Evolutionary conservation across 2,888 invertebrate genomes (phyloP).

Genomic region (Dolichomitus sp.): DNA sequence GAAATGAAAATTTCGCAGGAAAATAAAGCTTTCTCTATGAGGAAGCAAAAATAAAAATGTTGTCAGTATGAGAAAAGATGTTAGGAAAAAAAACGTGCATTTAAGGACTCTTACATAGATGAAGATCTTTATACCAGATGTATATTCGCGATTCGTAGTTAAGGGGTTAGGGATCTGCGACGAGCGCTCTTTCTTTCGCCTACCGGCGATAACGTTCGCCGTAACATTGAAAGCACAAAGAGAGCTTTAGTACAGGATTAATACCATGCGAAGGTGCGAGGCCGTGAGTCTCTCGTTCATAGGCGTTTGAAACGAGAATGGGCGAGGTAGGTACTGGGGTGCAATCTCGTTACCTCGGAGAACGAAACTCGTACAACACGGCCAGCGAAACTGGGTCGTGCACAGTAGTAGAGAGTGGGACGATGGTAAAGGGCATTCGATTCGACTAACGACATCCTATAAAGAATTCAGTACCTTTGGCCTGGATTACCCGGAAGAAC

Average conservation of each 20-base stretch:
- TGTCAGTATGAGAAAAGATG: neutral
- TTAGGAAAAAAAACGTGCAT: neutral
- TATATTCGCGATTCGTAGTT: neutral
- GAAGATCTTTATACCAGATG: constrained; percentile 13
- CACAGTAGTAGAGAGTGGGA: constrained; percentile 15
- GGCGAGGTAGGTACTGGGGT: constrained; percentile 20
- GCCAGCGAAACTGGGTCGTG: constrained; percentile 45
- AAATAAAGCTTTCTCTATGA: too few species aligned
- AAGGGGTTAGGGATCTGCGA: neutral
- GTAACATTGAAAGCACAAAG: constrained; percentile 53
- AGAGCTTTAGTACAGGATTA: constrained; percentile 42
- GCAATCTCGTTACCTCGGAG: constrained; percentile 57
- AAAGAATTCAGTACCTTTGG: constrained; percentile 72
- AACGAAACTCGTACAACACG: constrained; percentile 41
- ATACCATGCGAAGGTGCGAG: constrained; percentile 41
- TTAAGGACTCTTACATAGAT: neutral
- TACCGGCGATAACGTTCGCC: constrained; percentile 13
- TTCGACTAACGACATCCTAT: constrained; percentile 76
- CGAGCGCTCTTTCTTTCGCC: constrained; percentile 26
- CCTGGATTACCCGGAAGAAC: constrained; percentile 44
- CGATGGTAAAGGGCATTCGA: constrained; percentile 75
- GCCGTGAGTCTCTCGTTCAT: constrained; percentile 34
- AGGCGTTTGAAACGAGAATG: constrained; percentile 50
- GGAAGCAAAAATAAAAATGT: neutral
- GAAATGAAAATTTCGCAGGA: too few species aligned